phyloP scores from a whole-genome alignment of 2,888 invertebrate genomes.

The Pyrgus malvae region DNA sequence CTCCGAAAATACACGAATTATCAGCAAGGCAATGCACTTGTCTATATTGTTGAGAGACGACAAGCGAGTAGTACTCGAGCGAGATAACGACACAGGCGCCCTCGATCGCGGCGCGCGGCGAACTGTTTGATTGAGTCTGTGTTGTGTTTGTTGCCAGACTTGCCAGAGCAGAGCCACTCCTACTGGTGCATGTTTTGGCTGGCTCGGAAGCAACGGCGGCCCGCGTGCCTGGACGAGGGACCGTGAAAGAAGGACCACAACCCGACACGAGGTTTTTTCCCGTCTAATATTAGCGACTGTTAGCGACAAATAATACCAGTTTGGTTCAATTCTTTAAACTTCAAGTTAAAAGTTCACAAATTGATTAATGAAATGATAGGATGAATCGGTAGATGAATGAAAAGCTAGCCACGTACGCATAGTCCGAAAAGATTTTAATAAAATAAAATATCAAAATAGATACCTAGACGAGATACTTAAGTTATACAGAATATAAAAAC shows the following conservation, averaged over 20 bases:
- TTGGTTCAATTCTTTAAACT: constrained; percentile 55
- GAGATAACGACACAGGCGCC: constrained; percentile 52
- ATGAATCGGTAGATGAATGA: too few species aligned
- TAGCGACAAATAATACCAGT: constrained; percentile 63
- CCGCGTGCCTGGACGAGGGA: constrained; percentile 51
- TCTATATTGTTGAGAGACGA: constrained; percentile 52
- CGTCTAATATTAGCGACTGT: constrained; percentile 72
- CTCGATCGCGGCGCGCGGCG: constrained; percentile 57
- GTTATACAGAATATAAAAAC: too few species aligned
- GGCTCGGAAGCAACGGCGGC: constrained; percentile 42
- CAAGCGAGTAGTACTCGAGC: constrained; percentile 45
- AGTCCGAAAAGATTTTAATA: too few species aligned
- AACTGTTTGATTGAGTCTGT: too few species aligned
- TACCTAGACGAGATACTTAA: too few species aligned
- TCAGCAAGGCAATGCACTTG: constrained; percentile 52
- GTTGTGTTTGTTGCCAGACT: too few species aligned
- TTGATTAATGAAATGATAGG: too few species aligned
- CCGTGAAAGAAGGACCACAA: constrained; percentile 68
- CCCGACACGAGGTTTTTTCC: constrained; percentile 67
- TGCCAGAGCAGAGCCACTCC: constrained; percentile 28
- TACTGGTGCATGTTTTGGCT: constrained; percentile 39
- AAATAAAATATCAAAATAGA: too few species aligned
- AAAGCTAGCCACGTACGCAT: too few species aligned
- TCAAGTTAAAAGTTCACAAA: too few species aligned
- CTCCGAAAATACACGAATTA: constrained; percentile 52